Conservation (phyloP, 2,888 invertebrate genomes). For the Homarus gammarus region DNA sequence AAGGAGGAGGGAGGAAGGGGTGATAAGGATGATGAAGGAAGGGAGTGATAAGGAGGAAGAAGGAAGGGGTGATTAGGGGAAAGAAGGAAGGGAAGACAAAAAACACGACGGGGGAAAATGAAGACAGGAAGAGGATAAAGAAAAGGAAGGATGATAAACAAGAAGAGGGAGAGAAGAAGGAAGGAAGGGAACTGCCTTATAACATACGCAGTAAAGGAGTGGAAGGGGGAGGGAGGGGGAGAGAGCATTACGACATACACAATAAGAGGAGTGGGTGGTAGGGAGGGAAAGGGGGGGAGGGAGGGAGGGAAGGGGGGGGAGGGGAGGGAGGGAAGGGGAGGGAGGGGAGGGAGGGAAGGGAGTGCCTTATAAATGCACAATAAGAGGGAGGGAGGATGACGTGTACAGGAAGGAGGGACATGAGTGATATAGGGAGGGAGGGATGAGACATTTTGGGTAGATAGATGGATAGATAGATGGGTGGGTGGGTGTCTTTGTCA, state of each 20-base stretch:
- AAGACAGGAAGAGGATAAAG: too few relatives aligned
- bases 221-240: background rate
- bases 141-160: too few relatives aligned
- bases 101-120: too few relatives aligned
- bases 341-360: background rate
- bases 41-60: too few relatives aligned
- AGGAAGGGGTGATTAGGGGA: too few relatives aligned
- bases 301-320: background rate
- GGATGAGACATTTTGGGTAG: background rate
- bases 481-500: too few relatives aligned
- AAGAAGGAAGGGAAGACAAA: too few relatives aligned
- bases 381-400: background rate
- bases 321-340: background rate
- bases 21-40: too few relatives aligned
- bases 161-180: background rate
- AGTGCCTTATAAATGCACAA: background rate
- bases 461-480: too few relatives aligned
- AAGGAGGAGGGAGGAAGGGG: too few relatives aligned
- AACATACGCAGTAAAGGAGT: background rate
- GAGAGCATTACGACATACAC: background rate
- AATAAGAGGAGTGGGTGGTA: background rate
- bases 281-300: slow-evolving; percentile 6
- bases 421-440: slow-evolving; percentile 7
- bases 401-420: background rate
- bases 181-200: background rate